These are phyloP conservation scores for Agrilus cyanescens DNA, from an alignment of 2,888 invertebrate genomes.

Conservation along the genomic window DNA sequence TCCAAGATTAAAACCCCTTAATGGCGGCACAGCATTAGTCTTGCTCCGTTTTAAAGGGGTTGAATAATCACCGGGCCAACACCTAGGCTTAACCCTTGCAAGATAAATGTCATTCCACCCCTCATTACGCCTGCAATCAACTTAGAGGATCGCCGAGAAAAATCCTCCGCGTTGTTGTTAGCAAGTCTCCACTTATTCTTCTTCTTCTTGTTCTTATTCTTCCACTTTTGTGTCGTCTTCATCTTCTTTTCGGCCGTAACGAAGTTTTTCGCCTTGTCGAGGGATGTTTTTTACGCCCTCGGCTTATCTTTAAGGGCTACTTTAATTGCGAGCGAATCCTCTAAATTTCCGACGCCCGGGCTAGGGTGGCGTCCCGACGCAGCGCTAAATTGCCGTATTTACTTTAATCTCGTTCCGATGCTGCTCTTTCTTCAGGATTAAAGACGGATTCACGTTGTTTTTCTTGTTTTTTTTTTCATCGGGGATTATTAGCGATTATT, in stretches of 20 bases:
- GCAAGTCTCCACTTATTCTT: too few relatives aligned
- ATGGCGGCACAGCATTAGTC: constrained; percentile 33
- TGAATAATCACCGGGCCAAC: constrained; percentile 34
- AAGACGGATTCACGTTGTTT: too few relatives aligned
- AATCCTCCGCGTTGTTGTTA: constrained; percentile 28
- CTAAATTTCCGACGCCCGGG: constrained; percentile 18
- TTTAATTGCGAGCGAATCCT: constrained; percentile 33
- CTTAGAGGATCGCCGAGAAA: constrained; percentile 26
- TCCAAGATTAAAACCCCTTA: constrained; percentile 26
- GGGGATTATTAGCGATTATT: too few relatives aligned
- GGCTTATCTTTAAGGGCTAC: constrained; percentile 37
- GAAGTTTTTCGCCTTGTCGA: constrained; percentile 32
- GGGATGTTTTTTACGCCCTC: constrained; percentile 36
- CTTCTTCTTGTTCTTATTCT: too few relatives aligned
- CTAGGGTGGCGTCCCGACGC: constrained; percentile 9
- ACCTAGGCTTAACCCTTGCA: constrained; percentile 33
- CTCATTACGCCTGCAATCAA: constrained; percentile 33
- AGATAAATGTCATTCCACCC: constrained; percentile 36
- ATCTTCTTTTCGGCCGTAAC: constrained; percentile 18
- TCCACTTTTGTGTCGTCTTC: neutral
- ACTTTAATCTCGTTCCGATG: constrained; percentile 25
- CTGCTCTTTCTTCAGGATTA: constrained; percentile 23
- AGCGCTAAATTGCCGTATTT: constrained; percentile 33
- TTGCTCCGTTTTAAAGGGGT: constrained; percentile 34
- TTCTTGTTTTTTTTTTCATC: too few relatives aligned